Base-by-base conservation (phyloP, 2,797 vertebrate genomes). In the Fistularia tabacaria region DNA sequence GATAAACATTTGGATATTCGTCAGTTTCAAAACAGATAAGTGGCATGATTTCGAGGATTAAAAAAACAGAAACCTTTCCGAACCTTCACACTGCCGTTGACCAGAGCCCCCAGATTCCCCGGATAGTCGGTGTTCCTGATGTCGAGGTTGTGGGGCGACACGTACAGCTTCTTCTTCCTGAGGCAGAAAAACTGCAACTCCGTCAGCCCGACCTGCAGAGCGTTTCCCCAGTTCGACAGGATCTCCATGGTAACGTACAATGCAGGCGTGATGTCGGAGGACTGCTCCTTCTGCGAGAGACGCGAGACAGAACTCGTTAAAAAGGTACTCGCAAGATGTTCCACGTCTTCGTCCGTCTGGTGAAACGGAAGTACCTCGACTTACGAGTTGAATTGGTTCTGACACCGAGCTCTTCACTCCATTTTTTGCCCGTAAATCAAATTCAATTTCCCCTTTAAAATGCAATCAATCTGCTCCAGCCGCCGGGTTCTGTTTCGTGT, bases 241-340 rank as follows among this genome's bases (percentile, higher is more conserved):
- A 99, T 93, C 76, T 99, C 95, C 91, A 99, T 91, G 37, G 94
- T 97, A 57, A 99, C 90, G 3, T 93, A 95, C 59, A 95, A 55
- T 1, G 92, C 86, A n/a, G 94, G 89, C 6, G 64, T 81, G 51
- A 91, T 71, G 42, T 91, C 90, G 6, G 79, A 76, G 8, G 73
- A 54, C 43, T 53, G 77, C 40, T 57, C 66, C 69, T 52, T 79
- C 90, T 89, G 87, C 51, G 54, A 70, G 25, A 48, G 25, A 25
- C 25, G 25, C 5, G 25, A 25, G 52, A 69, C 54, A 60, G 55
- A 46, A 65, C 64, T 38, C 39, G 38, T 42, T 62, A 3, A 13
- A 36, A 5, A 42, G 14, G 39, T 14, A n/a, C 15, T 39, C n/a
- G 49, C 40, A 1, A 1, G 14, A 25, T 25, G 25, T 25, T 25